Base-by-base conservation (phyloP, 2,797 vertebrate genomes). In the Bovichtus variegatus region DNA sequence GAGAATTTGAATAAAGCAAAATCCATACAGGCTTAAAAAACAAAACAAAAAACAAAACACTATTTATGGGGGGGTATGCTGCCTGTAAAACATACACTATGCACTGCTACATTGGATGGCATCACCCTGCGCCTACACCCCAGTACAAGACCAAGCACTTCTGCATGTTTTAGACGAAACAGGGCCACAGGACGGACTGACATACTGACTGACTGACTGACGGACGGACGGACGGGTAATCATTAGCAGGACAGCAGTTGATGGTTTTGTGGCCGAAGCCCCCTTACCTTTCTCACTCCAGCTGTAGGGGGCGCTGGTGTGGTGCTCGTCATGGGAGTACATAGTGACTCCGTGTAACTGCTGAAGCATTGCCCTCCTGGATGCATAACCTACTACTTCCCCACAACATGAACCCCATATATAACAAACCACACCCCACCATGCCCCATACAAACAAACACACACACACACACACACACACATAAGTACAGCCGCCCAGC, bases 311-410 rank as follows among this genome's bases (percentile, higher is more conserved):
- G 95, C 65, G 92, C 8, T 78, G 93, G 86, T 86, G 94, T 94
- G 95, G 92, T 90, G 91, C 81, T 97, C 93, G 41, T 96, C 91
- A 7, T 96, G 96, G 87, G 96, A 97, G 94, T 96, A 96, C 93
- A 96, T 94, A 95, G 95, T 95, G 95, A 96, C 91, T 92, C 96
- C 96, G 0, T 95, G 96, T 79, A 96, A 96, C 93, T 97, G 97
- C 94, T 97, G 97, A 87, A 97, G 95, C 96, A 96, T 95, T 93
- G 97, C 96, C 92, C 95, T 94, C 91, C 96, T 96, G 94, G 96
- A 96, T 79, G 95, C 86, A 94, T 95, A 94, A 93, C 96, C 96
- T 95, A 92, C 76, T 93, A 83, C 76, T 57, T 51, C 81, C 87
- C 91, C 78, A 91, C 89, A 88, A 92, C 89, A 93, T 87, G 83